A percentile compares a stretch with the other conserved stretches of the same genome.
phyloP scores from a whole-genome alignment of 2,113 vertebrate species.

The Anguilla japonica region DNA sequence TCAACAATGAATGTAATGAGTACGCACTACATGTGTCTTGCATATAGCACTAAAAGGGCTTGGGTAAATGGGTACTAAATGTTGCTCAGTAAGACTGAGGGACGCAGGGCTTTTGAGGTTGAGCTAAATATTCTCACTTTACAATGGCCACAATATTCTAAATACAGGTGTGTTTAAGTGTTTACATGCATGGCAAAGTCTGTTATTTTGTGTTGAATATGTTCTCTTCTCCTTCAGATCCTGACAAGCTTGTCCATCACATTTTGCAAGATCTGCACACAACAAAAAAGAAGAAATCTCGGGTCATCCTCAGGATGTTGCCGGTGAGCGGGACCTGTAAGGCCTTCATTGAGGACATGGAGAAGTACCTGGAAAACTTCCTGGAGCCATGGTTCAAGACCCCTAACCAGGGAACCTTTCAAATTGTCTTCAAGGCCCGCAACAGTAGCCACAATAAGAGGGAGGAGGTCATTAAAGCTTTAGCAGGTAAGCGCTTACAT shows the following conservation, averaged over 20 bases:
- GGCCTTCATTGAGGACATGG: constrained; percentile 90
- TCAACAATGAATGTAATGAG: no score
- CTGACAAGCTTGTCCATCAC: constrained; percentile 87
- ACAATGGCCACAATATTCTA: no score
- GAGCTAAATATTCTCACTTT: no score
- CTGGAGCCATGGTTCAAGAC: constrained; percentile 92
- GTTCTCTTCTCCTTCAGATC: constrained; percentile 68
- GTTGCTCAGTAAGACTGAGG: no score
- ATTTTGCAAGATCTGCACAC: constrained; percentile 86
- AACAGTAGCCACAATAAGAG: constrained; percentile 92
- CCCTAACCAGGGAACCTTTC: constrained; percentile 84
- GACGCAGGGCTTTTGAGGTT: no score
- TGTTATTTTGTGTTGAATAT: constrained; percentile 15
- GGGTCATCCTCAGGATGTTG: constrained; percentile 90
- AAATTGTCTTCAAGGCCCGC: constrained; percentile 91
- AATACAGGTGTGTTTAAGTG: neutral
- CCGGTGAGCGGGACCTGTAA: constrained; percentile 90
- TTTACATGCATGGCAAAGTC: neutral
- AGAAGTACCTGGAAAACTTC: constrained; percentile 83
- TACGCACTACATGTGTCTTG: no score
- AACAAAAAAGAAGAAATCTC: constrained; percentile 89
- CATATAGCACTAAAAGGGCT: no score
- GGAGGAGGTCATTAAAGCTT: constrained; percentile 87
- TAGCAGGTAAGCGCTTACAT: constrained; percentile 76
- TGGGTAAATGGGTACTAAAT: no score